A percentile compares a stretch with the other conserved stretches of the same genome.
Conservation (phyloP, 2,797 vertebrate species). For the Argentina silus region DNA sequence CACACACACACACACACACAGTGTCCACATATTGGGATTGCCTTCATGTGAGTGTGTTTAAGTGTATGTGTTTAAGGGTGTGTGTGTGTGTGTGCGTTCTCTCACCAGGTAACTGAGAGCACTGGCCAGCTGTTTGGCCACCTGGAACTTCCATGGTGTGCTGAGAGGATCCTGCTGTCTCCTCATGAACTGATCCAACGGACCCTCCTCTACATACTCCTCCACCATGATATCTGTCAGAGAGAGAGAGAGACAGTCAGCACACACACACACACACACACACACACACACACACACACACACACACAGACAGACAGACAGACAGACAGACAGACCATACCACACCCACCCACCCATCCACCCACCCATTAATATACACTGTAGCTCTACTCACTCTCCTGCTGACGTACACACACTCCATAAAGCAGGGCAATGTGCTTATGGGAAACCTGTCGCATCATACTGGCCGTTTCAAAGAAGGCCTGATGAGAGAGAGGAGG, state of each 20-base stretch:
- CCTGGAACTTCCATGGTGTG: slow-evolving; percentile 96
- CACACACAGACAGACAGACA: slow-evolving; percentile 1
- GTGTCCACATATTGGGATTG: background rate
- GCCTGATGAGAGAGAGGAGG: slow-evolving; percentile 73
- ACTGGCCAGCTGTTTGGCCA: slow-evolving; percentile 95
- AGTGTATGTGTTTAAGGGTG: background rate
- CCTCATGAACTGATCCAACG: slow-evolving; percentile 93
- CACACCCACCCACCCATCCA: background rate
- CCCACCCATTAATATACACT: background rate
- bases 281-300: background rate
- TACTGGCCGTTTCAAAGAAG: slow-evolving; percentile 97
- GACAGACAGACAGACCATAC: background rate
- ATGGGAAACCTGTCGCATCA: slow-evolving; percentile 97
- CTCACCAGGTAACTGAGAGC: slow-evolving; percentile 82
- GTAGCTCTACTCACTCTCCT: slow-evolving; percentile 90
- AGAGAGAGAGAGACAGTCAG: slow-evolving; percentile 16
- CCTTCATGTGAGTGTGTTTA: too few relatives aligned
- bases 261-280: slow-evolving; percentile 6
- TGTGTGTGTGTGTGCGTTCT: background rate
- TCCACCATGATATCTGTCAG: slow-evolving; percentile 96
- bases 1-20: background rate
- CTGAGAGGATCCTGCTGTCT: slow-evolving; percentile 84
- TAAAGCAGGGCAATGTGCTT: slow-evolving; percentile 96
- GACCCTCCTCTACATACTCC: slow-evolving; percentile 91
- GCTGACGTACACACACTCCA: slow-evolving; percentile 91